Evolutionary conservation across 2,113 vertebrate genomes (phyloP).

Genomic region (Microcebus murinus): DNA sequence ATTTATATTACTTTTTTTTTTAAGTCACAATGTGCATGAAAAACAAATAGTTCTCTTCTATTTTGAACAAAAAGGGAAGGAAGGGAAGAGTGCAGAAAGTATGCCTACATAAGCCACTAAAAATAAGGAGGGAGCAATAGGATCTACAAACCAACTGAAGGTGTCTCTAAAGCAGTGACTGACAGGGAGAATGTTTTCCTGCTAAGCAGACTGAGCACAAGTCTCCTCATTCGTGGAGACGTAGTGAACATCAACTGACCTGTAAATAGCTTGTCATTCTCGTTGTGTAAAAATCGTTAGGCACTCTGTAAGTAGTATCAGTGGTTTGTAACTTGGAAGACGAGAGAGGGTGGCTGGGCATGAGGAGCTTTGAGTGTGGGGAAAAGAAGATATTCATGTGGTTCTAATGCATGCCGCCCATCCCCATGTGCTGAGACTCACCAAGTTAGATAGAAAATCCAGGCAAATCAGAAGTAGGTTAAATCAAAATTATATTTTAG

Average conservation of each 20-base stretch:
- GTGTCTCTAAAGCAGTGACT: not conserved
- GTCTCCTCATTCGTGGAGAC: not conserved
- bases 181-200: not conserved
- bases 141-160: not conserved
- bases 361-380: accelerated
- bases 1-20: not conserved
- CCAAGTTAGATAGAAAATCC: not conserved
- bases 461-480: not conserved
- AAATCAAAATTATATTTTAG: slow-evolving; percentile 13
- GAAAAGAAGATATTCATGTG: not conserved
- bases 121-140: accelerated
- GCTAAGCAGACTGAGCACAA: not conserved
- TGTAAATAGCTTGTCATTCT: not conserved
- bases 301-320: not conserved
- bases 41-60: not conserved
- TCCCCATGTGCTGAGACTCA: not conserved
- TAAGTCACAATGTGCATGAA: not conserved
- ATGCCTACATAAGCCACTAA: not conserved
- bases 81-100: not conserved
- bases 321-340: not conserved
- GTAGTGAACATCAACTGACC: not conserved
- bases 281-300: not conserved
- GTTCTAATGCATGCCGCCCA: not conserved
- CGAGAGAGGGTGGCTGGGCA: accelerated
- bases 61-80: not conserved